These are phyloP conservation scores for Indri indri DNA, from an alignment of 2,113 vertebrate species.

Conservation along the genomic window DNA sequence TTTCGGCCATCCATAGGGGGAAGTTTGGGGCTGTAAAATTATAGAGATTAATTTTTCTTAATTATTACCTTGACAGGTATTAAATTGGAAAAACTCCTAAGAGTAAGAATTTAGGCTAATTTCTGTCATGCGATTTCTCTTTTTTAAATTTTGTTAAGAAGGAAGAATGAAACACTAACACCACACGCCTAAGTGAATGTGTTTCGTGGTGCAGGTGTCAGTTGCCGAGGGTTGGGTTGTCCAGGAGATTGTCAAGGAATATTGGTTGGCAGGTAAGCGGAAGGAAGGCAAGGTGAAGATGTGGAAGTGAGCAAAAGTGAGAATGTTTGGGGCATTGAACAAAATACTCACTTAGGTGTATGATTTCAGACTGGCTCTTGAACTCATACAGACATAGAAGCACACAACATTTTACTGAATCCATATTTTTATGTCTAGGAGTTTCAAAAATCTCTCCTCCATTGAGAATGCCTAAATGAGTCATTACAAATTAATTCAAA, in stretches of 20 bases:
- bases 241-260: too few species aligned
- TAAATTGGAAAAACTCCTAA: neutral
- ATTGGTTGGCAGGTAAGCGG: neutral
- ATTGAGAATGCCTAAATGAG: neutral
- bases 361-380: neutral
- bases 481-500: neutral
- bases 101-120: constrained; percentile 40
- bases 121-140: neutral
- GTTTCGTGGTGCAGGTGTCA: neutral
- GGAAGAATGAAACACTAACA: neutral
- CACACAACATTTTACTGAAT: neutral
- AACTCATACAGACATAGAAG: neutral
- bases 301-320: neutral
- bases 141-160: neutral
- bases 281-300: neutral
- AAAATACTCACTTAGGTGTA: neutral
- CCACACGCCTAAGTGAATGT: neutral
- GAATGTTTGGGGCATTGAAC: neutral
- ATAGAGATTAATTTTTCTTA: neutral
- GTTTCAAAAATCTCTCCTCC: neutral
- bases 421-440: neutral
- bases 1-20: neutral
- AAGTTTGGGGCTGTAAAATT: neutral
- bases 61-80: constrained; percentile 53
- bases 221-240: neutral